Evolutionary conservation across 2,113 vertebrate genomes (phyloP), one percentile per base, ranked within the genome.

Genomic region (Falco punctatus): DNA sequence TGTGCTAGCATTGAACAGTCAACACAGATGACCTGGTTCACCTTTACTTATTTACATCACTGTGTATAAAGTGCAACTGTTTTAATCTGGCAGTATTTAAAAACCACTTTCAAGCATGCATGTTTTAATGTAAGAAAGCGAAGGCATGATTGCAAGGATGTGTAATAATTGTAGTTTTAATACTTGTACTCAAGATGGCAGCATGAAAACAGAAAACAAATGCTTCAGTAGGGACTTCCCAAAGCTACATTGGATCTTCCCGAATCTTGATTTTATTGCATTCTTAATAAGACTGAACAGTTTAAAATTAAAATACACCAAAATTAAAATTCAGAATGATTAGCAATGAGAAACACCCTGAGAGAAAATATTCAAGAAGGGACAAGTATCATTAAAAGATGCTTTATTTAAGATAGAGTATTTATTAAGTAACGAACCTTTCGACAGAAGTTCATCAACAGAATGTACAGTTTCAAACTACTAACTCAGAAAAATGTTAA

Each of bases 121-220:
- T 61, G 26, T 11, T 26, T 74, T 33, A 44, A 27, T 28, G 10
- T 12, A 48, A 42, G 52, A 42, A 51, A 81, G 33, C 26, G 61
- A 91, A 79, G 42, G 30, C 10, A 4, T 28, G 30, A 4, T 15
- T 35, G 4, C 10, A 42, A n/a, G 23, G 14, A 10, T 10, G 11
- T 19, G 15, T 35, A 79, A 1, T 30, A 81, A 28, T 3, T 82
- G 83, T 55, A 46, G 44, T 86, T 95, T 92, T 89, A 42, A 81
- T 6, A 30, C 2, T 86, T 82, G 4, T 11, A 12, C 97, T 95
- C 81, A 66, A 95, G 97, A 95, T 97, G 97, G 97, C 97, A 97
- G 92, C 88, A 95, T 15, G 23, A 51, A 95, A 97, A 82, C 88
- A 91, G n/a, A 14, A 88, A 96, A 89, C 14, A 88, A 93, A 65